phyloP scores from a whole-genome alignment of 2,113 vertebrate genomes.

The Himantopus leucocephalus region DNA sequence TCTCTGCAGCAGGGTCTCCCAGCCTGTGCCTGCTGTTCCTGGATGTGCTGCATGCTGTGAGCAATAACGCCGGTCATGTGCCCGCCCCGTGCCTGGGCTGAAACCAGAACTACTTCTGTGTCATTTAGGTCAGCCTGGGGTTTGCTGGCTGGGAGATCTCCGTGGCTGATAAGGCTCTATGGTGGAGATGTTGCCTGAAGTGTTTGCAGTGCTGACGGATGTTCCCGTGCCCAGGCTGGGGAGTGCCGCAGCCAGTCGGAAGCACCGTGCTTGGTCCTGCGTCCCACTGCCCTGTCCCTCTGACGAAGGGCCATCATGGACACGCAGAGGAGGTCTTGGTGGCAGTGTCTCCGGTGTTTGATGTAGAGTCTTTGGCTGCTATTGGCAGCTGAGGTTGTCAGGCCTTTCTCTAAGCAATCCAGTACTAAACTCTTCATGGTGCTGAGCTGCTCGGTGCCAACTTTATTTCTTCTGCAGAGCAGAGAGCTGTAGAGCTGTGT shows the following conservation, averaged over 20 bases:
- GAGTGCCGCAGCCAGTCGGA: not conserved
- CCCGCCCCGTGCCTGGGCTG: not conserved
- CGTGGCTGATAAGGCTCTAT: not conserved
- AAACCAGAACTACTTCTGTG: not conserved
- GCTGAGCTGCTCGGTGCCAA: not conserved
- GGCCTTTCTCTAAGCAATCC: not conserved
- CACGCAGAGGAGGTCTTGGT: not conserved
- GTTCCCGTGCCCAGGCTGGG: not conserved
- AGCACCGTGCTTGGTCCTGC: not conserved
- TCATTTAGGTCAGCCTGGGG: not conserved
- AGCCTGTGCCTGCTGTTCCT: not conserved
- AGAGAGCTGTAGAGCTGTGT: not conserved
- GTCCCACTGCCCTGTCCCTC: not conserved
- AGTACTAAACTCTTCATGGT: fast-evolving
- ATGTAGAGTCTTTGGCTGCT: not conserved
- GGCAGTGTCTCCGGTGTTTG: not conserved
- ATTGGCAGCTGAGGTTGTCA: not conserved
- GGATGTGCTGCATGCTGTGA: not conserved
- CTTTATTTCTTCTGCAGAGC: not conserved
- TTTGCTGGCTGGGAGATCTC: not conserved
- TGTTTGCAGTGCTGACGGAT: fast-evolving
- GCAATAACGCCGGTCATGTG: no score
- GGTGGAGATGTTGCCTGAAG: not conserved
- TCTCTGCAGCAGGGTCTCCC: not conserved
- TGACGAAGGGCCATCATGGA: not conserved